Evolutionary conservation across 2,797 vertebrate genomes (phyloP).

Genomic region (Tiaroga cobitis): DNA sequence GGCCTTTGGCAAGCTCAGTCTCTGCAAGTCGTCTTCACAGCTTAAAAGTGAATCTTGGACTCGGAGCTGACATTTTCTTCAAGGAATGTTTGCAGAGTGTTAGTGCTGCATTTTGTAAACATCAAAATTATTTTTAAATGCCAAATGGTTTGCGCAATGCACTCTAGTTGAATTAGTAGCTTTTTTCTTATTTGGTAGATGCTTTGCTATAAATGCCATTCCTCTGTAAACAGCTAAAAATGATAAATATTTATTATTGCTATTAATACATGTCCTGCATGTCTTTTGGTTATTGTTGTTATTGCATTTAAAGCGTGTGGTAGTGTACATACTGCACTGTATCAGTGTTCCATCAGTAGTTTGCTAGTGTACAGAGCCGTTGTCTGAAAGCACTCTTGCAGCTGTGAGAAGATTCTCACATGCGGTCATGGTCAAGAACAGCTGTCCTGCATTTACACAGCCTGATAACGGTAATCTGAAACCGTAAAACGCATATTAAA

Average conservation of each 20-base stretch:
- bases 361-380: neutral
- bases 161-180: neutral
- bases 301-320: neutral
- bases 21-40: neutral
- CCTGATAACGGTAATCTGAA: neutral
- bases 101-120: neutral
- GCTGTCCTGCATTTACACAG: neutral
- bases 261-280: no score
- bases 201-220: neutral
- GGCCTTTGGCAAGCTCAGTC: neutral
- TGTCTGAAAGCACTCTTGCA: neutral
- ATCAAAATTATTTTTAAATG: neutral
- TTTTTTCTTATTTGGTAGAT: neutral
- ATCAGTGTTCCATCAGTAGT: neutral
- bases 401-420: slow-evolving; percentile 4
- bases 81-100: neutral
- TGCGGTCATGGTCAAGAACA: neutral
- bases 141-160: neutral
- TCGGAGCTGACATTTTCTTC: neutral
- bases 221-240: neutral
- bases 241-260: no score
- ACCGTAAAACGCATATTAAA: neutral
- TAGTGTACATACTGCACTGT: no score
- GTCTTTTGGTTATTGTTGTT: neutral
- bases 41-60: neutral